A percentile compares a stretch with the other conserved stretches of the same genome.
Evolutionary conservation across 2,113 vertebrate genomes (phyloP).

Genomic region (Triplophysa tibetana): DNA sequence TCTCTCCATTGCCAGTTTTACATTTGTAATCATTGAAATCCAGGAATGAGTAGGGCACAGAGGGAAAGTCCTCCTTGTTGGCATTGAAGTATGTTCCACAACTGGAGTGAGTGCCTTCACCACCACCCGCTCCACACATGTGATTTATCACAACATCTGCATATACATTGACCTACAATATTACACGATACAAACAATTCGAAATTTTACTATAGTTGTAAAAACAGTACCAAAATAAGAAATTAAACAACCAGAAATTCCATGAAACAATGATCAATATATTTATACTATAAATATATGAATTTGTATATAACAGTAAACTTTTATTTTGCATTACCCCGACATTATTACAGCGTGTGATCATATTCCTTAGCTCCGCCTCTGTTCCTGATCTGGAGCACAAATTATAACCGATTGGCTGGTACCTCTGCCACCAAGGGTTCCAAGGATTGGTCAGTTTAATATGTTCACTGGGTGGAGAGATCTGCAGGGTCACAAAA

Average conservation of each 20-base stretch:
- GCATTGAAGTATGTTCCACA: constrained; percentile 88
- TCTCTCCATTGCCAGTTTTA: constrained; percentile 76
- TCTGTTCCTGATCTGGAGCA: constrained; percentile 81
- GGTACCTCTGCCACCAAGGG: constrained; percentile 65
- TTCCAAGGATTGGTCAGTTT: constrained; percentile 65
- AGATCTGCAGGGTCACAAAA: constrained; percentile 62
- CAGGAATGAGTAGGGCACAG: constrained; percentile 74
- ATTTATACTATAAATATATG: too few species aligned
- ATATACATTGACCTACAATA: constrained; percentile 84
- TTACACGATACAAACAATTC: too few species aligned
- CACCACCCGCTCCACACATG: constrained; percentile 79
- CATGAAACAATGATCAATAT: too few species aligned
- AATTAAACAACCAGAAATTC: too few species aligned
- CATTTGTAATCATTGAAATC: constrained; percentile 95
- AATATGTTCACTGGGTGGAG: constrained; percentile 77
- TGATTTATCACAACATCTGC: constrained; percentile 91
- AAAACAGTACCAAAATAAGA: background rate
- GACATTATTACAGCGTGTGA: constrained; percentile 77
- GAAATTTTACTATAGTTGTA: background rate
- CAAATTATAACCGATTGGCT: constrained; percentile 82
- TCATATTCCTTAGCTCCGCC: constrained; percentile 77
- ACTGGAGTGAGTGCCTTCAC: constrained; percentile 77
- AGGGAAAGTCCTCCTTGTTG: constrained; percentile 76
- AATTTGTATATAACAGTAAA: background rate
- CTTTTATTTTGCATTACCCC: constrained; percentile 12